These are phyloP conservation scores for Gadopsis marmoratus DNA, from an alignment of 2,797 vertebrate genomes.

Conservation along the genomic window DNA sequence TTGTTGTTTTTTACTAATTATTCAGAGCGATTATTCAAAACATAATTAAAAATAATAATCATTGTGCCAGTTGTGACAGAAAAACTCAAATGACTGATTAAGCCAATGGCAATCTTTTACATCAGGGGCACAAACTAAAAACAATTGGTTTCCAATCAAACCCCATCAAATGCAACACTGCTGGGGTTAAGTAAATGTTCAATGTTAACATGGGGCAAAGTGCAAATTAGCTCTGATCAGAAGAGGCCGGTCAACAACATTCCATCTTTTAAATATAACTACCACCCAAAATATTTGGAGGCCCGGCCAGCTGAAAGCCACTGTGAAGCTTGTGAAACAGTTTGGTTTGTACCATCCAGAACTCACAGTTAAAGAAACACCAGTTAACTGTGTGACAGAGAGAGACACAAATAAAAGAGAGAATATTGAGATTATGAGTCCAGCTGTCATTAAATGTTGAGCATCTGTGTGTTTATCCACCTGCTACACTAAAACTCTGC, in stretches of 20 bases:
- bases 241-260: neutral
- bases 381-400: slow-evolving; percentile 20
- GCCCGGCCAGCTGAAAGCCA: neutral
- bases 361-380: slow-evolving; percentile 4
- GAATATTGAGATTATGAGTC: slow-evolving; percentile 18
- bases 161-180: neutral
- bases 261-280: slow-evolving; percentile 7
- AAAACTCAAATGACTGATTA: neutral
- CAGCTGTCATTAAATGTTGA: slow-evolving; percentile 61
- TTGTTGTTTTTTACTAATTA: neutral
- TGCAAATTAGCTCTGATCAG: neutral
- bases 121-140: neutral
- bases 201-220: neutral
- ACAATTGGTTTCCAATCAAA: neutral
- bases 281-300: neutral
- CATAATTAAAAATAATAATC: neutral
- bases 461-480: slow-evolving; percentile 79
- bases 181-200: slow-evolving; percentile 11
- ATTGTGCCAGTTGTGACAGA: neutral
- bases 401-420: slow-evolving; percentile 7
- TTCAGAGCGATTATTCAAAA: neutral
- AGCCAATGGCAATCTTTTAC: neutral
- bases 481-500: slow-evolving; percentile 68
- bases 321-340: slow-evolving; percentile 9
- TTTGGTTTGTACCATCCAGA: slow-evolving; percentile 36